These are phyloP conservation scores for Nomada fucata DNA, from an alignment of 2,888 invertebrate genomes.

Conservation along the genomic window DNA sequence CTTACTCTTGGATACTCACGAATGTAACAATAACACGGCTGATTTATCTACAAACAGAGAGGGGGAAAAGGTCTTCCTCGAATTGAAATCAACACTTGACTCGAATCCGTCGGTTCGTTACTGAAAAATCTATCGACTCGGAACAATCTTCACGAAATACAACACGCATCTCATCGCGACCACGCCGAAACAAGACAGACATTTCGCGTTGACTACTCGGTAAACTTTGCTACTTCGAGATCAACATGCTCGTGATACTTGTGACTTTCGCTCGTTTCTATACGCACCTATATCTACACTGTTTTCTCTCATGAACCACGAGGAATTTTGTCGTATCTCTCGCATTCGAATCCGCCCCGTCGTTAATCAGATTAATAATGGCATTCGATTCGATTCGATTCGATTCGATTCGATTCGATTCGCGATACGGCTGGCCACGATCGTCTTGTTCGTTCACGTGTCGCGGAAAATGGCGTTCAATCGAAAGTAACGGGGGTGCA, in stretches of 20 bases:
- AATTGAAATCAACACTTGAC: slow-evolving; percentile 48
- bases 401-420: background rate
- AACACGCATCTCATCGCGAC: background rate
- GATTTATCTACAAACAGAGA: slow-evolving; percentile 71
- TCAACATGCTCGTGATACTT: slow-evolving; percentile 10
- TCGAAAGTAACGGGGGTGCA: slow-evolving; percentile 18
- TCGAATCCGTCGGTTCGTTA: slow-evolving; percentile 9
- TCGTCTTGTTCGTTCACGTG: slow-evolving; percentile 9
- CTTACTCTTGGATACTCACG: slow-evolving; percentile 64
- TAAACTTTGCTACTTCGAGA: background rate
- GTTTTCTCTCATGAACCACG: slow-evolving; percentile 16
- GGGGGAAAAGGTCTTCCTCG: slow-evolving; percentile 47
- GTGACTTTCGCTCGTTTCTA: slow-evolving; percentile 37
- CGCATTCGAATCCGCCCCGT: background rate
- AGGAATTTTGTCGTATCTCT: background rate
- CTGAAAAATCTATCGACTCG: slow-evolving; percentile 28
- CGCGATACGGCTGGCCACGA: background rate
- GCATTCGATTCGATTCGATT: background rate
- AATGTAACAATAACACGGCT: slow-evolving; percentile 70
- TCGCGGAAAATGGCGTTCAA: slow-evolving; percentile 5
- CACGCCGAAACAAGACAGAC: slow-evolving; percentile 38
- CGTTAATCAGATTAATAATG: background rate
- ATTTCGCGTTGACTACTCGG: background rate
- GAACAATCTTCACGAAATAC: slow-evolving; percentile 18
- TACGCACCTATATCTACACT: background rate